These are phyloP conservation scores for Dynastes grantii DNA, from an alignment of 2,888 invertebrate genomes.

Conservation along the genomic window DNA sequence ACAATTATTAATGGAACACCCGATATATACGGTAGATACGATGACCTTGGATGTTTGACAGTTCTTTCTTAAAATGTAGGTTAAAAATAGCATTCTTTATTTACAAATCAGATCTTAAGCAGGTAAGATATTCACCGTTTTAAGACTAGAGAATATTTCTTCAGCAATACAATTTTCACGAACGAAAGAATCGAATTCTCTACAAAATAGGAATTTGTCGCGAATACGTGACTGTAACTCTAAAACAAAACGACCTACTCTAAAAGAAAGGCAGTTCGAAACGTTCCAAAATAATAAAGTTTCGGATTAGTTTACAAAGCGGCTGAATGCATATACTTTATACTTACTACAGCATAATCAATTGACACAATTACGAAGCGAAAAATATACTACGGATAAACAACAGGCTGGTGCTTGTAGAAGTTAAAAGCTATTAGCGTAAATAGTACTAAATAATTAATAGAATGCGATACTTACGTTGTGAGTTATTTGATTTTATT, in stretches of 20 bases:
- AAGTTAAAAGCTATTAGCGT: not conserved
- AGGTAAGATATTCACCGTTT: constrained; percentile 9
- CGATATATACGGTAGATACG: not conserved
- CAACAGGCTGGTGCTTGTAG: not conserved
- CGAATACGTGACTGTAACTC: no score
- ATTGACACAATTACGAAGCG: constrained; percentile 40
- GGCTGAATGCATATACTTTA: not conserved
- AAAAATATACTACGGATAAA: constrained; percentile 18
- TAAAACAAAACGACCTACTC: no score
- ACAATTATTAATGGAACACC: not conserved
- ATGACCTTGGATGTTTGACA: constrained; percentile 49
- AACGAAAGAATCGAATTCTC: no score
- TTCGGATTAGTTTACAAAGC: constrained; percentile 15
- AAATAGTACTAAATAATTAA: not conserved
- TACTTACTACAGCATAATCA: constrained; percentile 1
- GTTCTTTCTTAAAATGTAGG: constrained; percentile 44
- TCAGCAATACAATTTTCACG: no score
- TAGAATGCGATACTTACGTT: constrained; percentile 25
- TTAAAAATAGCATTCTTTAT: constrained; percentile 50
- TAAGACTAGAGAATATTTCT: no score
- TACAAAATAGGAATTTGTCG: no score
- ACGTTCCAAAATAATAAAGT: constrained; percentile 12
- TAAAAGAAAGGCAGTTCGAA: constrained; percentile 7
- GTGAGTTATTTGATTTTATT: constrained; percentile 8
- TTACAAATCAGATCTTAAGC: constrained; percentile 33